phyloP scores from a whole-genome alignment of 2,797 vertebrate species.

The Ctenopoma kingsleyae region DNA sequence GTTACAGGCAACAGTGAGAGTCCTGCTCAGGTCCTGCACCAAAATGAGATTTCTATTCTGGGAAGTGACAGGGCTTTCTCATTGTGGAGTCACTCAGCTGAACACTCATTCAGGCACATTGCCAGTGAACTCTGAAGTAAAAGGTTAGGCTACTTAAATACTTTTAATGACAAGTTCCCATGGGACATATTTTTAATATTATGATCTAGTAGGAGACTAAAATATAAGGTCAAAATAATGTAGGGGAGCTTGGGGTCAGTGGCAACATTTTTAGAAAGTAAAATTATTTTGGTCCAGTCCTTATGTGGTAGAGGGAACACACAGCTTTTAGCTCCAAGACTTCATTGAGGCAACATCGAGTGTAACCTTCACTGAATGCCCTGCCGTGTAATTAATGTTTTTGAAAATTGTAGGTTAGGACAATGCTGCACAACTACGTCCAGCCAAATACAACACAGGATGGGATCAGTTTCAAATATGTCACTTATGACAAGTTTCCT shows the following conservation, averaged over 20 bases:
- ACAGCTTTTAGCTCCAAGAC: too few species aligned
- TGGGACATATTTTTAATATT: conserved; percentile 10
- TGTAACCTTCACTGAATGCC: too few species aligned
- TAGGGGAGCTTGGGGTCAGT: too few species aligned
- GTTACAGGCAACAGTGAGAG: neutral
- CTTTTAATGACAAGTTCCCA: conserved; percentile 24
- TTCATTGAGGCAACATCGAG: too few species aligned
- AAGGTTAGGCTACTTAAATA: conserved; percentile 25
- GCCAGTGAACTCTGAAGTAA: conserved; percentile 42
- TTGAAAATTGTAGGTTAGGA: neutral
- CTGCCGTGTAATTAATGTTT: too few species aligned
- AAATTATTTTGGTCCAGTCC: too few species aligned
- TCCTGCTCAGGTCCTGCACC: conserved; percentile 24
- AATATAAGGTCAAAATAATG: neutral
- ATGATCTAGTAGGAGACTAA: neutral
- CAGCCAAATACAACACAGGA: neutral
- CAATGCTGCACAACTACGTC: neutral
- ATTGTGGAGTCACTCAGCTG: conserved; percentile 31
- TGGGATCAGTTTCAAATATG: neutral
- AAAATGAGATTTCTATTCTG: conserved; percentile 63
- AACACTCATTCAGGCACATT: conserved; percentile 32
- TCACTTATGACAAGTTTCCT: too few species aligned
- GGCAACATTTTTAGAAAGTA: too few species aligned
- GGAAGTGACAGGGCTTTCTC: conserved; percentile 55
- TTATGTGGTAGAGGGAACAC: neutral